Base-by-base conservation (phyloP, 1,140 invertebrate genomes). In the Drosophila kurseongensis region DNA sequence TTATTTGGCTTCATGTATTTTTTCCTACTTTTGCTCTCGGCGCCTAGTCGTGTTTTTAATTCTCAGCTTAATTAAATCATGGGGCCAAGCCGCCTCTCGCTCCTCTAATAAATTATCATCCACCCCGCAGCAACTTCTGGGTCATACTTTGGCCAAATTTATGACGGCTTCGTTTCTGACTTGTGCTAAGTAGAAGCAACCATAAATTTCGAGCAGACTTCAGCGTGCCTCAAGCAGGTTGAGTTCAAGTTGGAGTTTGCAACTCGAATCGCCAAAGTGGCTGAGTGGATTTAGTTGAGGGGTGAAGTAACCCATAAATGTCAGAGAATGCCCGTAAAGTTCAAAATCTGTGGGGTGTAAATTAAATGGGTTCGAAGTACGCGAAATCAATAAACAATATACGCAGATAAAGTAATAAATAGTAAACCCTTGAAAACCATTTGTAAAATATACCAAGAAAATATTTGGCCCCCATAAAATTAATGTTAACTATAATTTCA, bases 21-120 rank as follows among this genome's bases (percentile, higher is more conserved):
- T 51, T 41, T 47, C 42, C 57, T 6, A 27, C 41, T 42, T 38
- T 40, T 32, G 38, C 56, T 50, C 29, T 42, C 63, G 62, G 48
- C 61, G 78, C 67, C 59, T 74, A 62, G 32, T 69, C 38, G 69
- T 85, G 82, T 73, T 86, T 88, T 82, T 82, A 78, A 84, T 84
- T 85, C 80, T 75, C 78, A 63, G 68, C 78, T 62, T 85, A 86
- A 86, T 86, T 86, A 88, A 88, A 88, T 86, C 79, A 83, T 72
- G 48, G 27, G 59, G 23, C 58, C 58, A 50, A 63, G 80, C 52
- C 48, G 12, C 27, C 18, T 18, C 38, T 42, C 7, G 0, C 14
- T 18, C 18, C 13, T 32, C 14, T 32, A 45, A 76, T 81, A 75
- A 77, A 77, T 81, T 73, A 81, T 76, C 58, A 78, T 61, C 63